Evolutionary conservation across 2,888 invertebrate species (phyloP).

Genomic region (Stegana nigrithorax): DNA sequence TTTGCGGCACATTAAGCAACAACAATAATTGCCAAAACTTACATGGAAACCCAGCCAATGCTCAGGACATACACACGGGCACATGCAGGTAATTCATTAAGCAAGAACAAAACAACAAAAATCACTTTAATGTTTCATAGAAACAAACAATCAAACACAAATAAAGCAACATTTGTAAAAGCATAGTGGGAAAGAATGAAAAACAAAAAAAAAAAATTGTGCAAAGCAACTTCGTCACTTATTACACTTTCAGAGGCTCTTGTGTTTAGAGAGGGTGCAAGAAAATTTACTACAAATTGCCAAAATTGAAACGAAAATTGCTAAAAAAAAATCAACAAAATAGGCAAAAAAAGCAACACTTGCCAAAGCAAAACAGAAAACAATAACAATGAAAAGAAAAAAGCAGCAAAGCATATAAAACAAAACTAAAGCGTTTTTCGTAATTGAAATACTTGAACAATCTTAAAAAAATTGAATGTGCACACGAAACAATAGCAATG

Average conservation of each 20-base stretch:
- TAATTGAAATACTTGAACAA: constrained; percentile 49
- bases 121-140: not conserved
- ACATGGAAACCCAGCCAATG: too few relatives aligned
- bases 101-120: not conserved
- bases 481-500: too few relatives aligned
- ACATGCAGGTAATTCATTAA: too few relatives aligned
- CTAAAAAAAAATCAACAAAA: not conserved
- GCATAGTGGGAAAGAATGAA: too few relatives aligned
- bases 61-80: too few relatives aligned
- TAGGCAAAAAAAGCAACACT: not conserved
- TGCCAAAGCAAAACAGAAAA: not conserved
- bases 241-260: too few relatives aligned
- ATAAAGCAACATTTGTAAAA: not conserved
- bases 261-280: too few relatives aligned
- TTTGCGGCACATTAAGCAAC: too few relatives aligned
- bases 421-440: constrained; percentile 58
- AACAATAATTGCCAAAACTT: too few relatives aligned
- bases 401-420: not conserved
- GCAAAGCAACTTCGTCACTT: too few relatives aligned
- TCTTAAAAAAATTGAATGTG: constrained; percentile 7
- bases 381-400: not conserved
- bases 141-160: not conserved
- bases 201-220: not conserved
- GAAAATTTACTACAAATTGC: not conserved
- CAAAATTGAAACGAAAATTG: not conserved